phyloP scores from a whole-genome alignment of 2,113 vertebrate genomes.

The Engystomops pustulosus region DNA sequence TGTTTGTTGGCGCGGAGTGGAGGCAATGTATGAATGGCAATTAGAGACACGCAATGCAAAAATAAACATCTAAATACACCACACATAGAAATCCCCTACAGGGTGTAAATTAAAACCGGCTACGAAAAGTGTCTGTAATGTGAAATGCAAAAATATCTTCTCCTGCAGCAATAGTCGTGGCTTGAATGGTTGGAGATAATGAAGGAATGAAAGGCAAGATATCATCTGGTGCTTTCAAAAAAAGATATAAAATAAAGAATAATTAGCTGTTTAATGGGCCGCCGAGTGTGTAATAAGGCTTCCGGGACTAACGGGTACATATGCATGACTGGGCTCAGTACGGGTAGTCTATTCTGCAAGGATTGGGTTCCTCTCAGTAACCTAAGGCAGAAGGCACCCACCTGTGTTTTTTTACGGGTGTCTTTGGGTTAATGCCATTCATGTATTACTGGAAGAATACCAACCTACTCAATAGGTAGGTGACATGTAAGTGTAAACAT shows the following conservation, averaged over 20 bases:
- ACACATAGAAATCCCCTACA: slow-evolving; percentile 4
- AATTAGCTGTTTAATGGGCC: not conserved
- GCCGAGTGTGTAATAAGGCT: not conserved
- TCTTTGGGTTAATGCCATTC: too few relatives aligned
- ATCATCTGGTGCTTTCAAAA: not conserved
- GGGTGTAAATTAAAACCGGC: slow-evolving; percentile 2
- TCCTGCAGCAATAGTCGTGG: not conserved
- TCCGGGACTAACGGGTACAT: not conserved
- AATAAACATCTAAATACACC: not conserved
- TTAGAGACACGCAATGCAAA: not conserved
- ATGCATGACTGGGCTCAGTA: not conserved
- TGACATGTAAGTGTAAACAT: too few relatives aligned
- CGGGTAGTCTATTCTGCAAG: not conserved
- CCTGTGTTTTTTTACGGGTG: not conserved
- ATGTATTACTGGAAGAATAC: too few relatives aligned
- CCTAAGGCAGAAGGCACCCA: not conserved
- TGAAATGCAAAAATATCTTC: not conserved
- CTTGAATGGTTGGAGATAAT: not conserved
- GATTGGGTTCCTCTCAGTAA: not conserved
- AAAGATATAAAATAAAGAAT: not conserved
- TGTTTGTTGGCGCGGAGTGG: not conserved
- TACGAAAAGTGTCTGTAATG: not conserved
- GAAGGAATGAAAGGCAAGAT: not conserved
- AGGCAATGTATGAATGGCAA: slow-evolving; percentile 21
- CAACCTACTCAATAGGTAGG: too few relatives aligned